Evolutionary conservation across 1,140 invertebrate species (phyloP), one percentile per base, ranked within the genome.

Genomic region (Charaxes varanes): DNA sequence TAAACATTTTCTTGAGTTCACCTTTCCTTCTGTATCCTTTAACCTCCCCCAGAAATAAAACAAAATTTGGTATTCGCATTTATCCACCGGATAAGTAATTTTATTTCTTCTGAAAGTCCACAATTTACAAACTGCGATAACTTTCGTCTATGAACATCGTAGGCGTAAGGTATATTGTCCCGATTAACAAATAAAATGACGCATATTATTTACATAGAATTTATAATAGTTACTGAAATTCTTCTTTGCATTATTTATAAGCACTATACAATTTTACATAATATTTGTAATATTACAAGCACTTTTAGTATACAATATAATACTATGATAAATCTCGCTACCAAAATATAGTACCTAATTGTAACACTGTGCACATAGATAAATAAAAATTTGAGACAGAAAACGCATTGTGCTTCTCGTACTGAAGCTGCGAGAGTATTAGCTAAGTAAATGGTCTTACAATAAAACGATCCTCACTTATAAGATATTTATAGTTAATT

Each of bases 261-360:
- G 73, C 76, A 70, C 65, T 82, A 78, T 79, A 82, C 72, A 79
- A 68, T 57, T 79, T 77, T 77, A 81, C 68, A 81, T 68, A 66
- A n/a, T n/a, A n/a, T n/a, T 57, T 59, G 41, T 65, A 45, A 58
- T 62, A 67, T 59, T 65, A 70, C 53, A 68, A 70, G 64, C 68
- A 65, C 22, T 51, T 62, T 36, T 52, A 64, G 53, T 61, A 61
- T 64, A 61, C 53, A 62, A 54, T 44, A 41, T 40, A 38, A 44
- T 45, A 62, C 31, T 52, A 56, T 42, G 32, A 53, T 59, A 53
- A 32, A 55, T 35, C 37, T 53, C 48, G 37, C 52, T 55, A 51
- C 43, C 56, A 53, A 54, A 52, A 53, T 53, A 62, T 44, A 49
- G 23, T 40, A 53, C n/a, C n/a, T n/a, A n/a, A 45, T 24, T 36